phyloP scores from a whole-genome alignment of 2,797 vertebrate species.

The Hydrophis major region DNA sequence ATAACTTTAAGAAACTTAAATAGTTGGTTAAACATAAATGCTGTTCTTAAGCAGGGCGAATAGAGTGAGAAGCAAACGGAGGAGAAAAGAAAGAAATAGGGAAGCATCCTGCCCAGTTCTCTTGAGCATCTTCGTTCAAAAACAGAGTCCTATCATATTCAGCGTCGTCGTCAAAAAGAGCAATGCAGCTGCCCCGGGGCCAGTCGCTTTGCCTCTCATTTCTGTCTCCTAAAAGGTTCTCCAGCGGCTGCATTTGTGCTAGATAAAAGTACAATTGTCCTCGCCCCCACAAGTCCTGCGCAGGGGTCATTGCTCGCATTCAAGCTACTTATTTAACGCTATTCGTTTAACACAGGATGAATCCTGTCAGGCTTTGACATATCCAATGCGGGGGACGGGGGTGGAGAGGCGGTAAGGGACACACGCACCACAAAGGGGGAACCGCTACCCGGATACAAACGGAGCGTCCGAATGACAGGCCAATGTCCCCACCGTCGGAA shows the following conservation, averaged over 20 bases:
- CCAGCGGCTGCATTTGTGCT: constrained; percentile 35
- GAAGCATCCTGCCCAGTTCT: neutral
- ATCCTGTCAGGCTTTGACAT: neutral
- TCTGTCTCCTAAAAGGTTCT: neutral
- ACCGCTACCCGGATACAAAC: neutral
- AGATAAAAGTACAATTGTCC: constrained; percentile 50
- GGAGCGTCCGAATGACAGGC: neutral
- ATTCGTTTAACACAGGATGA: neutral
- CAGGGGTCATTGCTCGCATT: neutral
- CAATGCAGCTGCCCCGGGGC: constrained; percentile 4
- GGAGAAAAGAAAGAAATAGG: neutral
- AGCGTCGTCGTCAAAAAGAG: neutral
- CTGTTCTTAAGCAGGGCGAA: neutral
- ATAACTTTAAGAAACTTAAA: neutral
- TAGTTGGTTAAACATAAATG: neutral
- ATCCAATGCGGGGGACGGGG: neutral
- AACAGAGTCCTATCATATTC: neutral
- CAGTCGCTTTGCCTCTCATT: constrained; percentile 8
- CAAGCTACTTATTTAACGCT: neutral
- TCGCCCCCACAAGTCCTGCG: neutral
- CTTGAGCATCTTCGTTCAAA: neutral
- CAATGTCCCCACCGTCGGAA: no score
- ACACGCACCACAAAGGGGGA: neutral
- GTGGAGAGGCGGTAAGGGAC: no score
- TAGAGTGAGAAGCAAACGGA: neutral